Evolutionary conservation across 2,888 invertebrate genomes (phyloP), one percentile per base, ranked within the genome.

Genomic region (Caenorhabditis panamensis): DNA sequence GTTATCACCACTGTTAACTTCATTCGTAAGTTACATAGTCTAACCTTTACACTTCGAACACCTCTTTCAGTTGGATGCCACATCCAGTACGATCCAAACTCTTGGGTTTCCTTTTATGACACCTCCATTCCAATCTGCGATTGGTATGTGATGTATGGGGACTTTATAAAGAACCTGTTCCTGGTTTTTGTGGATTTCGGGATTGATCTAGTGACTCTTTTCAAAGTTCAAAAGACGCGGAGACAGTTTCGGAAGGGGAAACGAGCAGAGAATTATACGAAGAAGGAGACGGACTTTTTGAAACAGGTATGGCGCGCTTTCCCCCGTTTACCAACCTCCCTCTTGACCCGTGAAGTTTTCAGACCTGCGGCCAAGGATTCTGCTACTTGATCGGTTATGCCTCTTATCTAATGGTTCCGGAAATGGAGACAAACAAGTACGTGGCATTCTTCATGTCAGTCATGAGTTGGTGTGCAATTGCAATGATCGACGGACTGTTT

Each of bases 361-460:
- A 72, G 72, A 72, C 72, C 1, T 49, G 64, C 22, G 73, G 73
- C 1, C 64, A 64, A 31, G 64, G 58, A 0, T 31, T 73, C 22
- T 64, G 64, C 28, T 73, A 73, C 22, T 11, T 73, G 13, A 49
- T 64, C 37, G 64, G 62, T 24, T 73, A 73, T 28, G 20, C 56
- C 0, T 73, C 63, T 5, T 73, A 63, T 36, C 31, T 73, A 9
- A 56, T 63, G 58, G 62, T 73, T 51, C 73, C 73, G 2, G 72
- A 72, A 26, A 59, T 56, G 62, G 44, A 62, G 18, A 58, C 64
- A 2, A 73, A 73, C 56, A 64, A 58, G 36, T 73, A 73, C 64
- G 62, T 63, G 63, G 54, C 73, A n/a, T 73, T 73, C 37, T 73
- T 64, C 64, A 63, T 63, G 63, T 73, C 73, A n/a, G 31, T 73